Evolutionary conservation across 2,113 vertebrate species (phyloP).

Genomic region (Xerus inauris): DNA sequence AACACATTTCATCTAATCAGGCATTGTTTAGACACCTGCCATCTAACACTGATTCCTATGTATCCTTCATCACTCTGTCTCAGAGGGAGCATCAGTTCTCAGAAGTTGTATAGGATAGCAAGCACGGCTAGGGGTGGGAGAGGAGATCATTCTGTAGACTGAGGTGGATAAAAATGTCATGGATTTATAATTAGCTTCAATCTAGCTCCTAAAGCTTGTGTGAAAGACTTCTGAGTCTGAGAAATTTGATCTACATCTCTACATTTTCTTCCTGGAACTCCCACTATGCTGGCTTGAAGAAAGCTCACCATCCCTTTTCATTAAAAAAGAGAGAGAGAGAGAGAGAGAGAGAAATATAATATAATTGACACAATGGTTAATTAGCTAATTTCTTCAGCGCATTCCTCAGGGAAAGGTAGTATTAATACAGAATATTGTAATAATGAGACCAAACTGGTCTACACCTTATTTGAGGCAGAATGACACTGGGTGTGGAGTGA

Average conservation of each 20-base stretch:
- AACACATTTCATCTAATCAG: slow-evolving; percentile 47
- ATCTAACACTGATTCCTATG: slow-evolving; percentile 29
- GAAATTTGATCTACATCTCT: not conserved
- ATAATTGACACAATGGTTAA: slow-evolving; percentile 53
- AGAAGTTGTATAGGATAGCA: slow-evolving; percentile 20
- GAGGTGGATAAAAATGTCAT: slow-evolving; percentile 55
- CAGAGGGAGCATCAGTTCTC: not conserved
- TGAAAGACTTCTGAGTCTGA: not conserved
- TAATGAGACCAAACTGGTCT: slow-evolving; percentile 12
- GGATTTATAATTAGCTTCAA: slow-evolving; percentile 58
- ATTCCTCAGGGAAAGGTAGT: slow-evolving; percentile 12
- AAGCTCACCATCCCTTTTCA: not conserved
- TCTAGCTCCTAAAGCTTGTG: not conserved
- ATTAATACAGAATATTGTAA: slow-evolving; percentile 43
- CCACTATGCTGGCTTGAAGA: slow-evolving; percentile 8
- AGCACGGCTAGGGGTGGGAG: not conserved
- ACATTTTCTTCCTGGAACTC: not conserved
- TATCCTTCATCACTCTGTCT: not conserved
- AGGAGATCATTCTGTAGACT: not conserved
- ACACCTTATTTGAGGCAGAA: not conserved
- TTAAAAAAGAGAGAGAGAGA: not conserved
- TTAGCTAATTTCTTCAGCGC: slow-evolving; percentile 63
- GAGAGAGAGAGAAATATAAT: not conserved
- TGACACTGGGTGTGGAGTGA: not conserved
- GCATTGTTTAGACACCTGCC: slow-evolving; percentile 65